Conservation (phyloP, 2,888 invertebrate genomes). For the Campaea margaritaria region DNA sequence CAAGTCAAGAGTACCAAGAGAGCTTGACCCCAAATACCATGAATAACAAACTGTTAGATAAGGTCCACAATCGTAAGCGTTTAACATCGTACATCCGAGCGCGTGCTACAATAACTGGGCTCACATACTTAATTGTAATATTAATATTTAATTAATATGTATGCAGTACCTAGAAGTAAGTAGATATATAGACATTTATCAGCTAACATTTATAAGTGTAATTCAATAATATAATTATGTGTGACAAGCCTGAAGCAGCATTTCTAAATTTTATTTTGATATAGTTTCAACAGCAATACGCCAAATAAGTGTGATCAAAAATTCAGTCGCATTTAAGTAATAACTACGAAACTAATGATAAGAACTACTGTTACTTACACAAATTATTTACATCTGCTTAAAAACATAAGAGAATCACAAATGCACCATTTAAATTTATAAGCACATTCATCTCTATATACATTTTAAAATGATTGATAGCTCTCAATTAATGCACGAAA, state of each 20-base stretch:
- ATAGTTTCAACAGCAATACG: slow-evolving; percentile 33
- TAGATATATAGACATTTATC: slow-evolving; percentile 27
- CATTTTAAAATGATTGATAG: slow-evolving; percentile 63
- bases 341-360: slow-evolving; percentile 68
- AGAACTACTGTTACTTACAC: slow-evolving; percentile 73
- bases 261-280: slow-evolving; percentile 12
- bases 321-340: slow-evolving; percentile 72
- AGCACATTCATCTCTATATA: slow-evolving; percentile 75
- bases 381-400: slow-evolving; percentile 79
- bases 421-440: slow-evolving; percentile 66
- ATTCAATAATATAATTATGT: not conserved
- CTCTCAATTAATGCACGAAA: slow-evolving; percentile 39
- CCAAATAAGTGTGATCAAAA: slow-evolving; percentile 45
- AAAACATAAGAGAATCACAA: slow-evolving; percentile 69
- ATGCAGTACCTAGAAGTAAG: slow-evolving; percentile 25
- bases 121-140: too few species aligned
- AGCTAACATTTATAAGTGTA: slow-evolving; percentile 8
- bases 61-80: too few species aligned
- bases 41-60: too few species aligned
- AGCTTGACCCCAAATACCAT: too few species aligned
- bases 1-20: too few species aligned
- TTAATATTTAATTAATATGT: not conserved
- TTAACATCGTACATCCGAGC: too few species aligned
- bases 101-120: too few species aligned
- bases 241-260: slow-evolving; percentile 14